Conservation (phyloP, 2,888 invertebrate genomes). For the Hydropsyche betteni region DNA sequence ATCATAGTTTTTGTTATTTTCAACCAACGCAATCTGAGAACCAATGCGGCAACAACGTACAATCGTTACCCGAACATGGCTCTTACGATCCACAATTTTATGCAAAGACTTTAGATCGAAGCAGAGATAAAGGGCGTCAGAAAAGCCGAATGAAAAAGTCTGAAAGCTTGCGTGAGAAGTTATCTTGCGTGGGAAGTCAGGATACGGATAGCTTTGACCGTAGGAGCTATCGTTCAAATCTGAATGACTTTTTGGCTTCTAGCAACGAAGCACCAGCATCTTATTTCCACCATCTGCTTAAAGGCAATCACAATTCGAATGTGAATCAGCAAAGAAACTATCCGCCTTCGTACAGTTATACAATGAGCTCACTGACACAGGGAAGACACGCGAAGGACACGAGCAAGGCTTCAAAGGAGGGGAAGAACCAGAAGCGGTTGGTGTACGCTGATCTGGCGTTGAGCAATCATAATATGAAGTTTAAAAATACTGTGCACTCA, state of each 20-base stretch:
- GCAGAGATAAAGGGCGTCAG: constrained; percentile 61
- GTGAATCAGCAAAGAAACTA: constrained; percentile 36
- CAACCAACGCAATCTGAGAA: constrained; percentile 72
- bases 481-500: constrained; percentile 68
- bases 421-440: constrained; percentile 63
- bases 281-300: constrained; percentile 48
- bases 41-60: constrained; percentile 62
- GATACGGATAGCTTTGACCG: constrained; percentile 61
- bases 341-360: constrained; percentile 49
- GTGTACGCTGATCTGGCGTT: constrained; percentile 67
- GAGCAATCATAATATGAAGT: constrained; percentile 67
- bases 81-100: constrained; percentile 62
- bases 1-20: constrained; percentile 73
- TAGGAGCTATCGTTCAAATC: constrained; percentile 56
- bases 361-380: constrained; percentile 43
- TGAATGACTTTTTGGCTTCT: constrained; percentile 52
- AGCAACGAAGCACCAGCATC: constrained; percentile 45
- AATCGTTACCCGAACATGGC: constrained; percentile 61
- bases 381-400: constrained; percentile 41
- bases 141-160: constrained; percentile 65
- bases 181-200: constrained; percentile 65
- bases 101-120: constrained; percentile 65
- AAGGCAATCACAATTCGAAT: constrained; percentile 31
- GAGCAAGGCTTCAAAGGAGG: constrained; percentile 52
- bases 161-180: constrained; percentile 64